Evolutionary conservation across 2,797 vertebrate species (phyloP).

Genomic region (Catamblyrhynchus diadema): DNA sequence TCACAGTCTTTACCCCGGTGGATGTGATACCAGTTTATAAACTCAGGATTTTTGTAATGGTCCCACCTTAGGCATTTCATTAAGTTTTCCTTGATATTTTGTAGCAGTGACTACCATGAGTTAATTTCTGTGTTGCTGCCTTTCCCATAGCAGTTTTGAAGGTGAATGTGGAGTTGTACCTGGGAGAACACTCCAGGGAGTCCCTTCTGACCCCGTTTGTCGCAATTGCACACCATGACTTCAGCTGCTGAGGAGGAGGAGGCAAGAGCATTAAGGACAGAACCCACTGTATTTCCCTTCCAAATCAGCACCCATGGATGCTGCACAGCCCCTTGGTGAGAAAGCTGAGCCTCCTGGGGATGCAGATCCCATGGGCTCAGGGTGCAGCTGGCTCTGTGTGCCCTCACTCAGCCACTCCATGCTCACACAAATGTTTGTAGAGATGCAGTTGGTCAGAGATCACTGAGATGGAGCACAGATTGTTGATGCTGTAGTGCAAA

Average conservation of each 20-base stretch:
- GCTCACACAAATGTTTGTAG: not conserved
- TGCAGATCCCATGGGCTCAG: not conserved
- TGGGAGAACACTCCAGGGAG: not conserved
- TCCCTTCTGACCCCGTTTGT: not conserved
- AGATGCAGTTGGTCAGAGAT: not conserved
- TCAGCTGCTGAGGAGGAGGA: not conserved
- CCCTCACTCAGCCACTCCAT: fast-evolving
- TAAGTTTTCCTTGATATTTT: not conserved
- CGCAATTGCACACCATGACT: not conserved
- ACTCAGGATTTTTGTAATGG: not conserved
- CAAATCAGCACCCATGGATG: not conserved
- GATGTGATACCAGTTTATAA: not conserved
- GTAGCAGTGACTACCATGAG: not conserved
- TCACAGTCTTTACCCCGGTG: not conserved
- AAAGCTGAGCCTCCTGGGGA: not conserved
- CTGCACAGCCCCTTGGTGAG: not conserved
- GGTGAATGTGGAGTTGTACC: not conserved
- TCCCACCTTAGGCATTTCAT: not conserved
- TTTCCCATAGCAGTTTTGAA: not conserved
- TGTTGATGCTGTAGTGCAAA: not conserved
- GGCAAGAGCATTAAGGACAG: not conserved
- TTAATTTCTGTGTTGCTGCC: not conserved
- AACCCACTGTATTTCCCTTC: not conserved
- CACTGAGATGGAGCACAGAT: not conserved
- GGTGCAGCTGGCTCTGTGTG: not conserved